These are phyloP conservation scores for Masticophis lateralis DNA, from an alignment of 2,797 vertebrate species.

Conservation along the genomic window DNA sequence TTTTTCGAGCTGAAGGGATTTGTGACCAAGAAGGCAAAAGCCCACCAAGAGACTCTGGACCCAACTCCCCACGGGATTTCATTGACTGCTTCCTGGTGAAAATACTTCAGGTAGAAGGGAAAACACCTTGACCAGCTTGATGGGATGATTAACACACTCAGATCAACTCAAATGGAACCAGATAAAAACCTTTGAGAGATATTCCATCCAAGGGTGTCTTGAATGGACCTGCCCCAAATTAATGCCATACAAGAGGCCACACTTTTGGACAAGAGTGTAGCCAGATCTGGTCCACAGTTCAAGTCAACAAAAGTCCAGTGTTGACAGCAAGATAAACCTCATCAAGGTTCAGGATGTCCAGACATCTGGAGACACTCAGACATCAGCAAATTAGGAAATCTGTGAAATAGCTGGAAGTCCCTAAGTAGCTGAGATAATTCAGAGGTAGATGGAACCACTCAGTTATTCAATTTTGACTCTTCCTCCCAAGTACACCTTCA, in stretches of 20 bases:
- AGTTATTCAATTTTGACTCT: too few relatives aligned
- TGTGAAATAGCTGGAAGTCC: neutral
- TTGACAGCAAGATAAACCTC: neutral
- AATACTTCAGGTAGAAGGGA: slow-evolving; percentile 49
- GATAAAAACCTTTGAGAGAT: too few relatives aligned
- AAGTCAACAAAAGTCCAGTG: neutral
- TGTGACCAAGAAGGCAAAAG: slow-evolving; percentile 16
- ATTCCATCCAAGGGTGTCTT: neutral
- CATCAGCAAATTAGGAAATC: neutral
- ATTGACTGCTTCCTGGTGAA: slow-evolving; percentile 61
- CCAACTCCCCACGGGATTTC: slow-evolving; percentile 43
- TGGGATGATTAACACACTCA: neutral
- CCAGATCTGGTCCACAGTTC: neutral
- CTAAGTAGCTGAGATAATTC: too few relatives aligned
- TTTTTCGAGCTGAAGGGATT: slow-evolving; percentile 32
- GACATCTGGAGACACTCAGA: neutral
- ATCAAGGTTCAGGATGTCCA: neutral
- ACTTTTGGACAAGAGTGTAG: neutral
- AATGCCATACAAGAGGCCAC: accelerated
- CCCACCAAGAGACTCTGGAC: slow-evolving; percentile 29
- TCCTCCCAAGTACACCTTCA: too few relatives aligned
- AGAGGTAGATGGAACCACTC: too few relatives aligned
- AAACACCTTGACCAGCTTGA: neutral
- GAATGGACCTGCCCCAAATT: neutral
- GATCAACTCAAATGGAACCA: neutral